These are phyloP conservation scores for Catocala nupta DNA, from an alignment of 2,888 invertebrate genomes.

Conservation along the genomic window DNA sequence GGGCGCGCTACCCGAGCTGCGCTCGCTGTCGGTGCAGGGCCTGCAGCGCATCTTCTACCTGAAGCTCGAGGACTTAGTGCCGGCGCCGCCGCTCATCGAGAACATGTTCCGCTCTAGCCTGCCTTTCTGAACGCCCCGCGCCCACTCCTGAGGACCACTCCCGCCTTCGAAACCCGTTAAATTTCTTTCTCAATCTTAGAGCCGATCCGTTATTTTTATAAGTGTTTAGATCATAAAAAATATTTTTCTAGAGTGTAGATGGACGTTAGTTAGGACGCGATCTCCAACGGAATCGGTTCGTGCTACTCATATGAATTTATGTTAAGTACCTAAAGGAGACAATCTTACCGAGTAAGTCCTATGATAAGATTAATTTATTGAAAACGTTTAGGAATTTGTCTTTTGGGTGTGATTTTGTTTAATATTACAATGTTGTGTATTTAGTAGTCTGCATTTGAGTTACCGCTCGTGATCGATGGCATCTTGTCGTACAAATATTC, in stretches of 20 bases:
- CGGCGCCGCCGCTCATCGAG: constrained; percentile 97
- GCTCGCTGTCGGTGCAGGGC: constrained; percentile 97
- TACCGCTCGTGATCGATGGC: constrained; percentile 87
- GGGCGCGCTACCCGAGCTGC: constrained; percentile 96
- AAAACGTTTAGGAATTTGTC: constrained; percentile 69
- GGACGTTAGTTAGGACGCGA: constrained; percentile 79
- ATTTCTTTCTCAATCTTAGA: constrained; percentile 70
- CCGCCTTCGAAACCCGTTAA: constrained; percentile 74
- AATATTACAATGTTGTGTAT: constrained; percentile 79
- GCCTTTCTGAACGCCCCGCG: constrained; percentile 91
- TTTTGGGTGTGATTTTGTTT: constrained; percentile 84
- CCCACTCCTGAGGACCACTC: constrained; percentile 75
- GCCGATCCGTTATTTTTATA: constrained; percentile 85
- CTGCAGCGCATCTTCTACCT: constrained; percentile 97
- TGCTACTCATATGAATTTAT: constrained; percentile 68
- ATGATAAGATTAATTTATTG: constrained; percentile 83
- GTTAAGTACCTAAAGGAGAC: constrained; percentile 66
- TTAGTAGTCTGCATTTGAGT: constrained; percentile 87
- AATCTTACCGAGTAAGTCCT: constrained; percentile 72
- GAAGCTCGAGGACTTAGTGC: constrained; percentile 96
- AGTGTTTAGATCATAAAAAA: constrained; percentile 79
- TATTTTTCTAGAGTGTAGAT: constrained; percentile 84
- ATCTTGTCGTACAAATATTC: constrained; percentile 88
- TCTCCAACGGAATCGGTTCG: constrained; percentile 84
- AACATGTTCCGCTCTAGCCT: constrained; percentile 98